These are phyloP conservation scores for Kradibia gibbosae DNA, from an alignment of 1,140 invertebrate species.

Conservation along the genomic window DNA sequence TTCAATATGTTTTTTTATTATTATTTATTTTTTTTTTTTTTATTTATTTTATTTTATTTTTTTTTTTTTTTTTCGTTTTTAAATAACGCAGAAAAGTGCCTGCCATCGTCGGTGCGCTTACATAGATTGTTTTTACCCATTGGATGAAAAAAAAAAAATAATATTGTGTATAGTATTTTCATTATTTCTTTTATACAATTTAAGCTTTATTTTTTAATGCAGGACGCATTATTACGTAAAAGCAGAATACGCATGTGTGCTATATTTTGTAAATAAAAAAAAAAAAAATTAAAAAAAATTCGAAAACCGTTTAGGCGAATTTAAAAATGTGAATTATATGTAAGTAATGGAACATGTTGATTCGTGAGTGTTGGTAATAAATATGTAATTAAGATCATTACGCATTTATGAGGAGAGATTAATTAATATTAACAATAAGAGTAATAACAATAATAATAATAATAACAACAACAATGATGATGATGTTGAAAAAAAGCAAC, in stretches of 20 bases:
- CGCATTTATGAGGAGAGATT: constrained; percentile 60
- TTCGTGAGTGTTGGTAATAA: constrained; percentile 35
- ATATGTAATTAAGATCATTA: constrained; percentile 40
- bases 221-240: constrained; percentile 54
- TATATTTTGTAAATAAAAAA: constrained; percentile 57
- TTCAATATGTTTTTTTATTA: constrained; percentile 41
- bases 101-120: constrained; percentile 53
- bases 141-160: constrained; percentile 46
- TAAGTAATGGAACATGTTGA: constrained; percentile 42
- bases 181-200: constrained; percentile 59
- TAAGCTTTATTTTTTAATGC: constrained; percentile 58
- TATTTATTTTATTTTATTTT: too few relatives aligned
- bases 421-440: too few relatives aligned
- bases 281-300: too few relatives aligned
- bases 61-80: constrained; percentile 42
- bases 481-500: too few relatives aligned
- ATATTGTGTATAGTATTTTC: constrained; percentile 64
- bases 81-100: constrained; percentile 46
- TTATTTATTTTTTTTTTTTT: too few relatives aligned
- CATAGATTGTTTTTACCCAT: constrained; percentile 53
- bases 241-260: constrained; percentile 51
- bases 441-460: too few relatives aligned
- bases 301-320: constrained; percentile 28
- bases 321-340: constrained; percentile 44
- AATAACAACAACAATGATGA: too few relatives aligned